Evolutionary conservation across 2,888 invertebrate species (phyloP).

Genomic region (Pteria penguin): DNA sequence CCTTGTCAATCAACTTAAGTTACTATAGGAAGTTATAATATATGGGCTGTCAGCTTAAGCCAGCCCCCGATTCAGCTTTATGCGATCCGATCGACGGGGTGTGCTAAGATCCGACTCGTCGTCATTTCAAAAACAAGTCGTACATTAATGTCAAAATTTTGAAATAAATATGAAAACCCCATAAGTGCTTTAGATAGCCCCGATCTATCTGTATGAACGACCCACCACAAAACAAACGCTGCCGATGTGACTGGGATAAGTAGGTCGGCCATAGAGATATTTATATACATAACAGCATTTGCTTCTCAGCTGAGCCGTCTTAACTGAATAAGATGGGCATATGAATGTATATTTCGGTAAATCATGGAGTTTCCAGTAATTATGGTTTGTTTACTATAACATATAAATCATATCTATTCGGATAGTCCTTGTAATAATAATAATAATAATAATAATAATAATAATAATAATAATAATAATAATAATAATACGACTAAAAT

Average conservation of each 20-base stretch:
- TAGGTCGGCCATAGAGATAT: too few species aligned
- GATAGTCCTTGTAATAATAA: too few species aligned
- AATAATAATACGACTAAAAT: too few species aligned
- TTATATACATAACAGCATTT: not conserved
- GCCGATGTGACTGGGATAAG: too few species aligned
- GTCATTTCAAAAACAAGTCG: not conserved
- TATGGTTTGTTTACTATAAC: too few species aligned
- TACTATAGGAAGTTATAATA: slow-evolving; percentile 66
- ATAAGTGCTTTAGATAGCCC: not conserved
- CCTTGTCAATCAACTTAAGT: slow-evolving; percentile 72
- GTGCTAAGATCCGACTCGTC: slow-evolving; percentile 20
- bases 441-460: too few species aligned
- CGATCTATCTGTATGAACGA: not conserved
- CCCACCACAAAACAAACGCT: not conserved
- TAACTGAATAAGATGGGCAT: not conserved
- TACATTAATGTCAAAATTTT: not conserved
- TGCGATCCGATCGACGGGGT: too few species aligned
- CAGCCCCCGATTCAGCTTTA: slow-evolving; percentile 54
- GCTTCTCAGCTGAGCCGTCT: not conserved
- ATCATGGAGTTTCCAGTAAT: too few species aligned
- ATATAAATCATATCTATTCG: too few species aligned
- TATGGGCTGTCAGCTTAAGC: slow-evolving; percentile 72
- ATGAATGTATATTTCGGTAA: too few species aligned
- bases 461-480: too few species aligned
- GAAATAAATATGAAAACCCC: not conserved